A percentile compares a stretch with the other conserved stretches of the same genome.
Conservation (phyloP, 2,113 vertebrate species). For the Hyperopisus bebe region DNA sequence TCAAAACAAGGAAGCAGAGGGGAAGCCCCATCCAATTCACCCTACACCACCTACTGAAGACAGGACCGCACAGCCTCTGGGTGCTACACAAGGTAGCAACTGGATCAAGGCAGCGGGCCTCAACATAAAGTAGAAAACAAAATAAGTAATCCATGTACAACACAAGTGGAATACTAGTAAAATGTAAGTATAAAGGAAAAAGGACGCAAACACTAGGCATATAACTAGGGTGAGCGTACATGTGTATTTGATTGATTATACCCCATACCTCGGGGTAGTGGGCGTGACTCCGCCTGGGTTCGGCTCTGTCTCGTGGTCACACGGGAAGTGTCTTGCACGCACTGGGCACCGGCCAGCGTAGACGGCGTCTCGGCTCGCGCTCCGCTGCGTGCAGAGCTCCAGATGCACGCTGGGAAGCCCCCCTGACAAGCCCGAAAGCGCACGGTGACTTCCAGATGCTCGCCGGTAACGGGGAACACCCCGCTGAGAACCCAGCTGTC, state of each 20-base stretch:
- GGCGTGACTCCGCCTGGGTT: not conserved
- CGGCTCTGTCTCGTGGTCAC: not conserved
- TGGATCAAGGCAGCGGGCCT: not conserved
- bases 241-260: not conserved
- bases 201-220: not conserved
- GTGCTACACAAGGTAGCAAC: not conserved
- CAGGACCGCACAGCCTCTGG: not conserved
- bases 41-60: not conserved
- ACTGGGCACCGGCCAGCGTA: not conserved
- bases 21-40: not conserved
- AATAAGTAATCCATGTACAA: not conserved
- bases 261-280: not conserved
- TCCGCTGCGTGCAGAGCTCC: not conserved
- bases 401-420: not conserved
- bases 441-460: slow-evolving; percentile 4
- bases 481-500: not conserved
- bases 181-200: not conserved
- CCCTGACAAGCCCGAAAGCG: not conserved
- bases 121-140: not conserved
- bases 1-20: not conserved
- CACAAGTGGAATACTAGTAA: not conserved
- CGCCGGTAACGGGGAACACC: not conserved
- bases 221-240: not conserved
- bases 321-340: not conserved
- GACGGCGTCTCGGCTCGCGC: not conserved